Evolutionary conservation across 1,140 invertebrate species (phyloP).

Genomic region (Lerema accius): DNA sequence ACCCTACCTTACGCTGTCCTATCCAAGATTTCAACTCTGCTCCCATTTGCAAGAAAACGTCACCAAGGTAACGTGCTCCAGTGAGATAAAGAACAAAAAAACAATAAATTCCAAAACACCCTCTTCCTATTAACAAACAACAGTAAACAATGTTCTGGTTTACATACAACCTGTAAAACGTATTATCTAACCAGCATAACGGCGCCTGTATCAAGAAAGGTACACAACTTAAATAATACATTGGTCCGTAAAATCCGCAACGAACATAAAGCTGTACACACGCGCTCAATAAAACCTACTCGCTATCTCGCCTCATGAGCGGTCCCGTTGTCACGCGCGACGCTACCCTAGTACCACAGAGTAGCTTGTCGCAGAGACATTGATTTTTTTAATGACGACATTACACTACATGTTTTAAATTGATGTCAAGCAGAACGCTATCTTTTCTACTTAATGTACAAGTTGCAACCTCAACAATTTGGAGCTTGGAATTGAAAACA

Average conservation of each 20-base stretch:
- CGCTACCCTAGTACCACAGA: conserved; percentile 6
- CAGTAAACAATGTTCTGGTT: neutral
- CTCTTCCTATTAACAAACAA: neutral
- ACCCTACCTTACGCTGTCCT: no score
- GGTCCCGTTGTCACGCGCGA: conserved; percentile 28
- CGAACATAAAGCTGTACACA: conserved; percentile 31
- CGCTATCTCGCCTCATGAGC: conserved; percentile 32
- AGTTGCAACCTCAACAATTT: no score
- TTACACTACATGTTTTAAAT: no score
- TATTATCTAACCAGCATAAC: neutral
- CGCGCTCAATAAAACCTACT: conserved; percentile 34
- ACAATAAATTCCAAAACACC: no score
- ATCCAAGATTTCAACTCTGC: no score
- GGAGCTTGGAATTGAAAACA: no score
- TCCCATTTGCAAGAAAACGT: no score
- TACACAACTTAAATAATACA: conserved; percentile 31
- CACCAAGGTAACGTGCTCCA: no score
- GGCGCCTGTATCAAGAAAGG: conserved; percentile 2
- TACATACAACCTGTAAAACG: neutral
- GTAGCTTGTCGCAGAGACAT: neutral
- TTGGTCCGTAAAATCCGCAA: conserved; percentile 29
- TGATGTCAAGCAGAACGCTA: no score
- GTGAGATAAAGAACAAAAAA: no score
- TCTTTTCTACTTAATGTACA: no score
- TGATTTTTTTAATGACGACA: neutral